A percentile compares a stretch with the other conserved stretches of the same genome.
Conservation (phyloP, 2,797 vertebrate species). For the Helarctos malayanus region DNA sequence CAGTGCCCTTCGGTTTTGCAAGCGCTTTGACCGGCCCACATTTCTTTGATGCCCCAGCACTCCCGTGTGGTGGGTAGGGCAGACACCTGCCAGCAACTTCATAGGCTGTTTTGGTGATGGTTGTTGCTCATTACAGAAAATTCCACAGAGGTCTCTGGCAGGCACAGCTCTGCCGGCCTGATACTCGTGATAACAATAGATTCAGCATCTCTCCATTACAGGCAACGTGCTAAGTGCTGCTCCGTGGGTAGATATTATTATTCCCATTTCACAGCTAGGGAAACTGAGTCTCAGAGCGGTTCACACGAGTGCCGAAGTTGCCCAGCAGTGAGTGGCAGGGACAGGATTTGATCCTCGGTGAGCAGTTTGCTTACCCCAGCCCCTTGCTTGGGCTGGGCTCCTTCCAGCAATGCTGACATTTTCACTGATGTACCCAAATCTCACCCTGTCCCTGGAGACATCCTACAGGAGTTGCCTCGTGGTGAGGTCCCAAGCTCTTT, state of each 20-base stretch:
- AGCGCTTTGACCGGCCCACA: background rate
- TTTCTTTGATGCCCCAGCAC: background rate
- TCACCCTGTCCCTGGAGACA: background rate
- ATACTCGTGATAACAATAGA: background rate
- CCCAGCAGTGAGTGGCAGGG: background rate
- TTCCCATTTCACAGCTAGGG: constrained; percentile 43
- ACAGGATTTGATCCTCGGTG: background rate
- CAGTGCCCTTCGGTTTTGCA: constrained; percentile 20
- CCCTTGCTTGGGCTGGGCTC: background rate
- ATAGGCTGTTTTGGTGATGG: background rate
- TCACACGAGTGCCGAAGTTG: background rate
- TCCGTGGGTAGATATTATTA: background rate
- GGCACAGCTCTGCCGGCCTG: background rate
- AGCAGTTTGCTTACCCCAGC: background rate
- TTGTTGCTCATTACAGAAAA: constrained; percentile 6
- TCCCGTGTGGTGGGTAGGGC: background rate
- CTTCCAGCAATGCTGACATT: background rate
- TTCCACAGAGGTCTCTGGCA: background rate
- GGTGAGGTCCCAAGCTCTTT: background rate
- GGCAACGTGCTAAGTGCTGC: background rate
- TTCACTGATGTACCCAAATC: background rate
- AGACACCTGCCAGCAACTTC: background rate
- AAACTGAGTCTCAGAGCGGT: constrained; percentile 8
- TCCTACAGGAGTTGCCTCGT: background rate
- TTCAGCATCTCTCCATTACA: background rate